phyloP scores from a whole-genome alignment of 2,113 vertebrate genomes.

The Strix aluco region DNA sequence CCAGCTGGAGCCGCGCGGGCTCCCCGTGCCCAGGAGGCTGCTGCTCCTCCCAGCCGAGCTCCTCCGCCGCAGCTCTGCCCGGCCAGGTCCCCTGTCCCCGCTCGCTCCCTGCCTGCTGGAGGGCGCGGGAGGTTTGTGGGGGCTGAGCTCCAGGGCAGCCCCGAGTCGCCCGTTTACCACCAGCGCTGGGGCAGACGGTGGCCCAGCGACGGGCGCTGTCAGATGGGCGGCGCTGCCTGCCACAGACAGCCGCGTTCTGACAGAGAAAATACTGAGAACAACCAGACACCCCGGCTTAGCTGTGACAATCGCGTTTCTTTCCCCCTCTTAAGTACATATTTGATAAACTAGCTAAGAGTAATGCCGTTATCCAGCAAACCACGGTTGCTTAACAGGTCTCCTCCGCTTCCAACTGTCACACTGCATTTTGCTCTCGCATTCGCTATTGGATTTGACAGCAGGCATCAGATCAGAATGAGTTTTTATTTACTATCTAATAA shows the following conservation, averaged over 20 bases:
- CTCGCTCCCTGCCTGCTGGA: background rate
- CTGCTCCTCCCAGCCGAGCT: rapidly evolving
- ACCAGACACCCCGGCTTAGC: background rate
- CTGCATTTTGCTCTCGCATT: background rate
- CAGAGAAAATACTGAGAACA: background rate
- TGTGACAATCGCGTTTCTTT: background rate
- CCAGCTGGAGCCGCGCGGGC: rapidly evolving
- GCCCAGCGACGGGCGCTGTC: background rate
- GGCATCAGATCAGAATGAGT: background rate
- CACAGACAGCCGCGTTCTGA: rapidly evolving
- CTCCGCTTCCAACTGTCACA: background rate
- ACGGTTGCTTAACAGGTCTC: background rate
- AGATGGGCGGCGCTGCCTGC: background rate
- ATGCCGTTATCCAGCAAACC: background rate
- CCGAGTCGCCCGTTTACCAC: rapidly evolving
- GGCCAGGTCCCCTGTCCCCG: background rate
- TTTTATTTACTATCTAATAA: background rate
- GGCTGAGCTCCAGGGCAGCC: background rate
- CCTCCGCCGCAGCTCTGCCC: background rate
- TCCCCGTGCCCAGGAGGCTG: background rate
- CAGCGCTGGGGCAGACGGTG: rapidly evolving
- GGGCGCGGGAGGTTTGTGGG: rapidly evolving
- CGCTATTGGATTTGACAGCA: background rate
- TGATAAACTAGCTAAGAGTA: background rate
- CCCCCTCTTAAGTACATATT: background rate